Percentiles rank a stretch among this genome's conserved stretches.
phyloP scores from a whole-genome alignment of 2,113 vertebrate species.

The Cynocephalus volans region DNA sequence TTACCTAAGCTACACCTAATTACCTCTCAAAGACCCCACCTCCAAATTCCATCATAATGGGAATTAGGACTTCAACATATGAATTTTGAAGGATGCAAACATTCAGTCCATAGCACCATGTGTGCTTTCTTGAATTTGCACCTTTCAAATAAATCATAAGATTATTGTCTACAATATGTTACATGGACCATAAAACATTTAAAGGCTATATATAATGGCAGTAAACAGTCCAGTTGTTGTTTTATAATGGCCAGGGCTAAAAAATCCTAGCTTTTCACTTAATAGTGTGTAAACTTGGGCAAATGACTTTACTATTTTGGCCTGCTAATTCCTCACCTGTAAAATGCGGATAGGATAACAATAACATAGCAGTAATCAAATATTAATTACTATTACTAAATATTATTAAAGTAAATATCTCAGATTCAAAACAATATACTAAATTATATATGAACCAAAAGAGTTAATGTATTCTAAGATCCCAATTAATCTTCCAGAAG shows the following conservation, averaged over 20 bases:
- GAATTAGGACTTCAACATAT: not conserved
- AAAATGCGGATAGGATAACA: conserved; percentile 30
- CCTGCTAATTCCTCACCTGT: not conserved
- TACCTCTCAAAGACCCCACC: not conserved
- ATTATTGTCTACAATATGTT: not conserved
- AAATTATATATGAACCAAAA: conserved; percentile 54
- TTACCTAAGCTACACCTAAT: not conserved
- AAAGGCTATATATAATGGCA: not conserved
- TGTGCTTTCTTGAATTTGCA: not conserved
- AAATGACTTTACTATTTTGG: not conserved
- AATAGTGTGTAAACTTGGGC: not conserved
- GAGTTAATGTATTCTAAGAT: not conserved
- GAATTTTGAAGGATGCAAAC: not conserved
- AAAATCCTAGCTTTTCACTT: not conserved
- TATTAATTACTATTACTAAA: not conserved
- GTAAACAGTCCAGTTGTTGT: not conserved
- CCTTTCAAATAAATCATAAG: not conserved
- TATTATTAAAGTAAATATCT: not conserved
- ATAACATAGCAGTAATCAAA: not conserved
- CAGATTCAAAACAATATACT: not conserved
- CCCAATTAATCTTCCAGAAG: not conserved
- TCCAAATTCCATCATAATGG: not conserved
- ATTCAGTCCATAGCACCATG: not conserved
- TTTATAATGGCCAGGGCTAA: not conserved
- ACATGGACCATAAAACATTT: not conserved